Evolutionary conservation across 2,888 invertebrate species (phyloP), one percentile per base, ranked within the genome.

Genomic region (Euzetes globulus): DNA sequence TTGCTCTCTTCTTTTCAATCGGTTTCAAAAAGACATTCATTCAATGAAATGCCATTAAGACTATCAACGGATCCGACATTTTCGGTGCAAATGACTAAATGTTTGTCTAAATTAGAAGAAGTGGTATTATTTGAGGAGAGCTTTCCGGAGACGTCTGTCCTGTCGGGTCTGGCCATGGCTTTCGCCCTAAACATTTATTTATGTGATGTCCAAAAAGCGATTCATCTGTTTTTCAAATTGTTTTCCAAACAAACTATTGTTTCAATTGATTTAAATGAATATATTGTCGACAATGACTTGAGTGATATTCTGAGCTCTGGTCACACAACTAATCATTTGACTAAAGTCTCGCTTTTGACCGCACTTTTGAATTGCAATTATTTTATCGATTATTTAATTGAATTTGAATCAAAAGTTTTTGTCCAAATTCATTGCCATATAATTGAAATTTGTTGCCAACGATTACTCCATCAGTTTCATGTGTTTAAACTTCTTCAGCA

Each of bases 401-500:
- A 52, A 27, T 33, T 19, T 50, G 7, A 50, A n/a, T 45, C 65
- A 15, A 65, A 73, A 15, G 17, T 19, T 17, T 65, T 73, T 29
- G 1, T 47, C 27, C 47, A 73, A 73, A 41, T 73, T 50, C 63
- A 63, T 63, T 17, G 3, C 5, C 22, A 55, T 50, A 63, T 65
- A 63, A 47, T 73, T 9, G n/a, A 19, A 11, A 29, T 73, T 41
- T 74, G 71, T 37, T 22, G 7, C n/a, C 2, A 45, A 47, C 25
- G 37, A 70, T 13, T 58, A 19, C 29, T 71, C 13, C 58, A 74
- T 45, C 52, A 71, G 60, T 74, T 74, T 37, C 71, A 74, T 29
- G 55, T 74, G 19, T 55, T 41, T 33, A 45, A 55, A 45, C 27
- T 74, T 60, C 33, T 74, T 70, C 52, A 60, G 13, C 41, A 71